Evolutionary conservation across 2,113 vertebrate genomes (phyloP).

Genomic region (Centropus unirufus): DNA sequence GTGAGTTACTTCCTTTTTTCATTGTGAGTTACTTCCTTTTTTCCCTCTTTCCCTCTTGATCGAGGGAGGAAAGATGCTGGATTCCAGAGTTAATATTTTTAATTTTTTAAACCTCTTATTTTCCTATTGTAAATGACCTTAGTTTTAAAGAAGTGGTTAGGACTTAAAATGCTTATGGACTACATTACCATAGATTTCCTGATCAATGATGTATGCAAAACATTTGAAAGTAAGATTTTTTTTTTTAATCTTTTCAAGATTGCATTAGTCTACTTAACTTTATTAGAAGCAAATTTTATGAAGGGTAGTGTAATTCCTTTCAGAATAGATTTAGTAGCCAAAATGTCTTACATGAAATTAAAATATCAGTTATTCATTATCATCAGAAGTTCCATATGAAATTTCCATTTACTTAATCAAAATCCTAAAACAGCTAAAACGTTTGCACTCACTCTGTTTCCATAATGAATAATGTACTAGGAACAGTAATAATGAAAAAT

Average conservation of each 20-base stretch:
- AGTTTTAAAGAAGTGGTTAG: neutral
- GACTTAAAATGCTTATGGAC: neutral
- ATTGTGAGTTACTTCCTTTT: neutral
- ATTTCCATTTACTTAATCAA: slow-evolving; percentile 56
- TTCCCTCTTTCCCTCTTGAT: neutral
- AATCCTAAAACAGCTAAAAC: neutral
- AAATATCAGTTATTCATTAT: slow-evolving; percentile 25
- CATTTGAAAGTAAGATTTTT: neutral
- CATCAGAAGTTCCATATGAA: slow-evolving; percentile 6
- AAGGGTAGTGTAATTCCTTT: slow-evolving; percentile 40
- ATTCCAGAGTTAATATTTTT: neutral
- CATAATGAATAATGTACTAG: slow-evolving; percentile 11
- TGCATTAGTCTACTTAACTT: slow-evolving; percentile 13
- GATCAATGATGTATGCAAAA: slow-evolving; percentile 4
- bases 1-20: neutral
- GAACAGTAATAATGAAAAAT: neutral
- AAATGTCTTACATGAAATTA: slow-evolving; percentile 27
- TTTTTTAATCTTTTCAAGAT: neutral
- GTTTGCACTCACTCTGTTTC: neutral
- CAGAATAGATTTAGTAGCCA: slow-evolving; percentile 21
- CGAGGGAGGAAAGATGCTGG: neutral
- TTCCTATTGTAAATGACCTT: neutral
- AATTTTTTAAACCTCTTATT: neutral
- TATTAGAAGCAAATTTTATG: slow-evolving; percentile 34
- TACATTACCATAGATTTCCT: slow-evolving; percentile 26